These are phyloP conservation scores for Idaea dimidiata DNA, from an alignment of 2,888 invertebrate genomes.

Conservation along the genomic window DNA sequence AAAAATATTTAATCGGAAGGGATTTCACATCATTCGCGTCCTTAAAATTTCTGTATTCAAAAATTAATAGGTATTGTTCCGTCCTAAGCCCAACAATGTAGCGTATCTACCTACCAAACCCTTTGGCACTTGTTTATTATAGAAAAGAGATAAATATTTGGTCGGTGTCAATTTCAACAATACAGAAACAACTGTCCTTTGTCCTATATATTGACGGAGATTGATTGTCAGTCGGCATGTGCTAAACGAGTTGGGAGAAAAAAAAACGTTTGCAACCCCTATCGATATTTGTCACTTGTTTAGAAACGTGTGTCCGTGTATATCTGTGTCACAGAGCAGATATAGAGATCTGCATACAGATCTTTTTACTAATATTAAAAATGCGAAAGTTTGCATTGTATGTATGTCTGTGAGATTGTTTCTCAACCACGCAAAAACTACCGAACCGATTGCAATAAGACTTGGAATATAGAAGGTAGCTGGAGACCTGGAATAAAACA, in stretches of 20 bases:
- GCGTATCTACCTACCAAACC: slow-evolving; percentile 11
- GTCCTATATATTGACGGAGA: slow-evolving; percentile 75
- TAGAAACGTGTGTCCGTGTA: slow-evolving; percentile 54
- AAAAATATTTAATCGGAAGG: too few relatives aligned
- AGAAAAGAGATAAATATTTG: slow-evolving; percentile 65
- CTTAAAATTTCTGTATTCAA: too few relatives aligned
- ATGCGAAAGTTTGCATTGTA: too few relatives aligned
- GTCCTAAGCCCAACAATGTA: background rate
- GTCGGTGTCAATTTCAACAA: slow-evolving; percentile 47
- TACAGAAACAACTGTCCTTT: slow-evolving; percentile 67
- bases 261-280: slow-evolving; percentile 71
- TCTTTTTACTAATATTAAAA: background rate
- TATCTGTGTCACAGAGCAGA: background rate
- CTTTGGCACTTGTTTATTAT: slow-evolving; percentile 21
- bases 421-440: too few relatives aligned
- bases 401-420: too few relatives aligned
- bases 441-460: too few relatives aligned
- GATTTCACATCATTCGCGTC: too few relatives aligned
- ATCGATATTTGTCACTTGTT: slow-evolving; percentile 64
- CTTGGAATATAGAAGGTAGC: too few relatives aligned
- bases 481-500: too few relatives aligned
- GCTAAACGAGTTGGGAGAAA: slow-evolving; percentile 73
- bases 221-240: slow-evolving; percentile 76
- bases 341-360: too few relatives aligned
- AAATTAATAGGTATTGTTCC: too few relatives aligned